phyloP scores from a whole-genome alignment of 2,797 vertebrate genomes.

The Aldrovandia affinis region DNA sequence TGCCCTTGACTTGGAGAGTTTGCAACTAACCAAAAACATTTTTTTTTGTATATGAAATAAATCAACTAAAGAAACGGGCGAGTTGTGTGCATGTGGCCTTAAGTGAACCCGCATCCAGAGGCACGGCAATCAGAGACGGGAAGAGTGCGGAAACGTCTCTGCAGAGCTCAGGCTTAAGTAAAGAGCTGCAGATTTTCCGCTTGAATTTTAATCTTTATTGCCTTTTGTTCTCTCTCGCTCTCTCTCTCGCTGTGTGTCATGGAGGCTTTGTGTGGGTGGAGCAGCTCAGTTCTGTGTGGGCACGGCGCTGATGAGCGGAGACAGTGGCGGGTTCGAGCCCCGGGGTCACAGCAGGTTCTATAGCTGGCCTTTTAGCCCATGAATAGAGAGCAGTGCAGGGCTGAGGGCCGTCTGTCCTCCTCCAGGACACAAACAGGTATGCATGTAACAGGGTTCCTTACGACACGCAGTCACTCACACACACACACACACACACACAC shows the following conservation, averaged over 20 bases:
- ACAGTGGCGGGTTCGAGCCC: neutral
- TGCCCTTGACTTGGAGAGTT: neutral
- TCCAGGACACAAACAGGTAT: too few relatives aligned
- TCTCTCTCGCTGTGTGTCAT: neutral
- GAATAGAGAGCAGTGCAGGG: too few relatives aligned
- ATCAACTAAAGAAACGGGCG: neutral
- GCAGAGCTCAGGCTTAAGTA: neutral
- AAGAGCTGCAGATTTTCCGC: neutral
- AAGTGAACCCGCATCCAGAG: neutral
- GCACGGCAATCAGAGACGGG: neutral
- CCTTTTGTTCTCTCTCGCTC: neutral
- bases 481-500: neutral
- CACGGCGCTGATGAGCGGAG: neutral
- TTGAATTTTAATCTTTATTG: neutral
- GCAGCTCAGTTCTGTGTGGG: neutral
- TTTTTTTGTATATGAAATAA: conserved; percentile 20
- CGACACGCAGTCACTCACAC: neutral
- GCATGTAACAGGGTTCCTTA: too few relatives aligned
- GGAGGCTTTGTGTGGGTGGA: neutral
- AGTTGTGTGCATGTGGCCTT: neutral
- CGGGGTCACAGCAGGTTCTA: neutral
- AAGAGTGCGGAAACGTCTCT: neutral
- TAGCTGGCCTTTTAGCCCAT: neutral
- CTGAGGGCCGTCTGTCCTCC: too few relatives aligned
- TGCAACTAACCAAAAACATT: conserved; percentile 39